Conservation (phyloP, 2,113 vertebrate genomes). For the Xiphorhynchus elegans region DNA sequence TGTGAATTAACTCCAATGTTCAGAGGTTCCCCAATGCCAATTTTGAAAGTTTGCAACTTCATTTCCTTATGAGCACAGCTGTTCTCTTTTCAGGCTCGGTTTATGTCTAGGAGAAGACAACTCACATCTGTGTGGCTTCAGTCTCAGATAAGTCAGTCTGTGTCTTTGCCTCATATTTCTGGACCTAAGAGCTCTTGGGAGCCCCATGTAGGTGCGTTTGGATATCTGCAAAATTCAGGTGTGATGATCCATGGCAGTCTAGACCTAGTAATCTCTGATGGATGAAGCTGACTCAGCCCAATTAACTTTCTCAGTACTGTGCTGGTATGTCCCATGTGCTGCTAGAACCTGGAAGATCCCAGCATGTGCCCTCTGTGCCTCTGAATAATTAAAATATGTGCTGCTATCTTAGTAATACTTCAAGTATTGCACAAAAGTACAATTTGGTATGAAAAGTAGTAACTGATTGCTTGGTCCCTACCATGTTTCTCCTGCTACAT, state of each 20-base stretch:
- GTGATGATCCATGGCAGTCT: neutral
- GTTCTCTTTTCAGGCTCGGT: neutral
- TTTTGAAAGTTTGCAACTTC: neutral
- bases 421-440: neutral
- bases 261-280: neutral
- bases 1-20: neutral
- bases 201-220: rapidly evolving
- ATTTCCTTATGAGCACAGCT: neutral
- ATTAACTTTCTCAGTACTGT: neutral
- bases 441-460: neutral
- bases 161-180: neutral
- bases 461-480: neutral
- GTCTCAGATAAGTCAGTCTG: neutral
- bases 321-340: neutral
- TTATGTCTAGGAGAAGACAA: neutral
- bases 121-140: neutral
- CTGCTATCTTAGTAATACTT: neutral
- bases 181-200: neutral
- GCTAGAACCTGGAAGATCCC: neutral
- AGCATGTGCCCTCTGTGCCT: neutral
- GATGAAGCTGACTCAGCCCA: neutral
- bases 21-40: neutral
- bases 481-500: neutral
- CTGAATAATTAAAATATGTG: neutral
- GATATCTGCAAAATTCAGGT: neutral